These are phyloP conservation scores for Phalacrocorax carbo DNA, from an alignment of 2,113 vertebrate genomes.

Conservation along the genomic window DNA sequence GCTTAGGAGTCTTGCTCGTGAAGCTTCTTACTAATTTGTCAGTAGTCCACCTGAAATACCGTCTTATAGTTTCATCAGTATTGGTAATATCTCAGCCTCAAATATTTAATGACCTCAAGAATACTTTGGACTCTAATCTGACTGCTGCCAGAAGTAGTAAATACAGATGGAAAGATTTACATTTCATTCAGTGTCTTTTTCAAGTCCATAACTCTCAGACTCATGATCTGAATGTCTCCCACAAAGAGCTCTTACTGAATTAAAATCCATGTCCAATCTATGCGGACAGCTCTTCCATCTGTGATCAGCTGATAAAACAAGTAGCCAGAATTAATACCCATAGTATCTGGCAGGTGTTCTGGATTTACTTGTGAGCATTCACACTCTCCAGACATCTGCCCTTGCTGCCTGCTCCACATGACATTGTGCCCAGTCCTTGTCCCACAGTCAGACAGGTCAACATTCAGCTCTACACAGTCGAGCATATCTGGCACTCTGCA, in stretches of 20 bases:
- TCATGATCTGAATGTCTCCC: not conserved
- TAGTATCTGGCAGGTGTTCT: constrained; percentile 35
- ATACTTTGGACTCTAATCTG: not conserved
- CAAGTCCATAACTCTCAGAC: not conserved
- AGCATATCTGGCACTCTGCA: not conserved
- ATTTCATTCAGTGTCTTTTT: not conserved
- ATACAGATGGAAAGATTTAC: not conserved
- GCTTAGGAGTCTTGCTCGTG: not conserved
- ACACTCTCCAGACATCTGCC: constrained; percentile 37
- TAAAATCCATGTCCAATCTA: not conserved
- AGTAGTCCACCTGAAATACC: not conserved
- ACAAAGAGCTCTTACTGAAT: not conserved
- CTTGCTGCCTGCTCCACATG: not conserved
- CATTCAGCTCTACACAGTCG: not conserved
- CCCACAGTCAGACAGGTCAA: not conserved
- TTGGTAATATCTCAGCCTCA: not conserved
- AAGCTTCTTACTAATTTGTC: not conserved
- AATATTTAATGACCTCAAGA: not conserved
- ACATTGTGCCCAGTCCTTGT: not conserved
- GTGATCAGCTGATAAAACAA: constrained; percentile 37
- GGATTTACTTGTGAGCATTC: constrained; percentile 10
- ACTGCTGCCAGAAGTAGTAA: not conserved
- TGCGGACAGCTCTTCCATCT: not conserved
- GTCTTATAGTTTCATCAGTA: not conserved
- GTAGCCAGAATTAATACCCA: constrained; percentile 23